phyloP scores from a whole-genome alignment of 2,888 invertebrate species.

The Cetonia aurata region DNA sequence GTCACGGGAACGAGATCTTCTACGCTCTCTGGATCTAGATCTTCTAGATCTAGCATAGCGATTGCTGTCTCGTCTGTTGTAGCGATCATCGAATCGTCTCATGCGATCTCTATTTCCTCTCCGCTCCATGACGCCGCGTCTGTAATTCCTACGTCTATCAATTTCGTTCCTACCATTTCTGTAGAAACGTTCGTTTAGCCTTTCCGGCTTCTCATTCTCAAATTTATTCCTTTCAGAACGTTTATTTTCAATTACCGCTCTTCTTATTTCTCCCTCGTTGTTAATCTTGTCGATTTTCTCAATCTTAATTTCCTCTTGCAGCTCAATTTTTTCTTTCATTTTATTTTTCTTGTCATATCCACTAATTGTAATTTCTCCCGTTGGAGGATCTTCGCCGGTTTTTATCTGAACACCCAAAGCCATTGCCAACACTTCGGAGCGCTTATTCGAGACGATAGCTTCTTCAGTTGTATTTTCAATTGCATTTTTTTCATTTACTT shows the following conservation, averaged over 20 bases:
- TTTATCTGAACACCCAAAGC: conserved; percentile 69
- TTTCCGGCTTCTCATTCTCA: conserved; percentile 60
- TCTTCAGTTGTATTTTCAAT: conserved; percentile 39
- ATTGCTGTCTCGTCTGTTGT: conserved; percentile 21
- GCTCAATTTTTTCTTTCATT: conserved; percentile 35
- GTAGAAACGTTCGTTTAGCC: conserved; percentile 34
- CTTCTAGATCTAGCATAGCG: conserved; percentile 51
- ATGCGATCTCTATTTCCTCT: conserved; percentile 49
- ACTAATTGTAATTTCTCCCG: conserved; percentile 60
- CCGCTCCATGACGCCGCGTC: conserved; percentile 46
- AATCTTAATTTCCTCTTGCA: conserved; percentile 24
- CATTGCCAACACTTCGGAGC: conserved; percentile 68
- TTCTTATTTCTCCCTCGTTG: conserved; percentile 25
- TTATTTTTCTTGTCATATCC: conserved; percentile 61
- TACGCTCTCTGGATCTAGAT: conserved; percentile 57
- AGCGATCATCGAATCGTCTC: conserved; percentile 41
- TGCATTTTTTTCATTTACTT: conserved; percentile 12
- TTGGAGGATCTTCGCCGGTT: conserved; percentile 63
- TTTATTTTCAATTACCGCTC: conserved; percentile 49
- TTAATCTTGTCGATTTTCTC: conserved; percentile 29
- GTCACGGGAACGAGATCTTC: conserved; percentile 59
- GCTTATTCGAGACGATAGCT: conserved; percentile 48
- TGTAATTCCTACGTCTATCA: conserved; percentile 43
- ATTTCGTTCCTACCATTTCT: conserved; percentile 45
- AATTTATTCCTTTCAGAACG: conserved; percentile 61